Conservation (phyloP, 2,113 vertebrate genomes). For the Nerophis lumbriciformis region DNA sequence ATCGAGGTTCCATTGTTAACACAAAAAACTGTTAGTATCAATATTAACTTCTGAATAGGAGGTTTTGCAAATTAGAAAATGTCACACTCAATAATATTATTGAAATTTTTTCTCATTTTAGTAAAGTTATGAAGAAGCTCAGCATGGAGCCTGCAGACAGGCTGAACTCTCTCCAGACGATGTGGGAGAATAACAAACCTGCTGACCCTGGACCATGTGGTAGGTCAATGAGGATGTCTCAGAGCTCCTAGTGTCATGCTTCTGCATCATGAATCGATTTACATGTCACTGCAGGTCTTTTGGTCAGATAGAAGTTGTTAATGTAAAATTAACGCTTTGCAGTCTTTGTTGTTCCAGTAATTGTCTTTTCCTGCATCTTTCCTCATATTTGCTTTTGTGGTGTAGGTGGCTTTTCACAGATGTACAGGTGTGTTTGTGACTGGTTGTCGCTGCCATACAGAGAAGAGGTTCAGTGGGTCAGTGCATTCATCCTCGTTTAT, state of each 20-base stretch:
- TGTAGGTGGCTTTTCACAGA: conserved; percentile 93
- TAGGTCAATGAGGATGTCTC: conserved; percentile 59
- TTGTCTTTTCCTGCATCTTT: neutral
- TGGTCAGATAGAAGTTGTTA: no score
- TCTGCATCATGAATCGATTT: no score
- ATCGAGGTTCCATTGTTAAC: no score
- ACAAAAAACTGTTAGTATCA: no score
- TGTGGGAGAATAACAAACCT: conserved; percentile 90
- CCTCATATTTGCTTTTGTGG: conserved; percentile 10
- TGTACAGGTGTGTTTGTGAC: conserved; percentile 95
- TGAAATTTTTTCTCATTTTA: conserved; percentile 40
- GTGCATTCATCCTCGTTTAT: conserved; percentile 34
- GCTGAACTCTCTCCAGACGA: conserved; percentile 78
- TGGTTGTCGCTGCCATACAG: conserved; percentile 90
- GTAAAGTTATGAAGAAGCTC: conserved; percentile 93
- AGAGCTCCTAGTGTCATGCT: neutral
- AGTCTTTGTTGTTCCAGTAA: neutral
- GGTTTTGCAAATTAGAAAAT: no score
- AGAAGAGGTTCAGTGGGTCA: conserved; percentile 97
- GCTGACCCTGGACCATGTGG: conserved; percentile 92
- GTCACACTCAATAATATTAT: neutral
- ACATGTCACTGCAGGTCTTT: no score
- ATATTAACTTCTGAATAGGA: no score
- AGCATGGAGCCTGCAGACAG: conserved; percentile 88
- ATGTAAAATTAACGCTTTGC: neutral